These are phyloP conservation scores for Takifugu bimaculatus DNA, from an alignment of 2,113 vertebrate genomes.

Conservation along the genomic window DNA sequence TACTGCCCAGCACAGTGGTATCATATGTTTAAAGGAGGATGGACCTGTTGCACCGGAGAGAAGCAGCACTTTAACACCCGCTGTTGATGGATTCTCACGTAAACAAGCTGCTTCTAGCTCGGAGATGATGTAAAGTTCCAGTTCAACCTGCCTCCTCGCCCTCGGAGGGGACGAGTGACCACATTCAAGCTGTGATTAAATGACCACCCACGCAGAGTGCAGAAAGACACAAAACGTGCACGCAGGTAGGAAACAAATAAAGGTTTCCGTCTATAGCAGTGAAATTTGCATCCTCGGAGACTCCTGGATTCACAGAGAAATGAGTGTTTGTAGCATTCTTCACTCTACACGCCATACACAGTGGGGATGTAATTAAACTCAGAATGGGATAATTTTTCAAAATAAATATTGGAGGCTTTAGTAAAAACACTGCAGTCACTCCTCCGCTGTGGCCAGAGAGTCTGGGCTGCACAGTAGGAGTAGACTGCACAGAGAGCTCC, in stretches of 20 bases:
- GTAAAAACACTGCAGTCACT: background rate
- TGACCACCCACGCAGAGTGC: constrained; percentile 44
- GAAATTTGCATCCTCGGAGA: background rate
- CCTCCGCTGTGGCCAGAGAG: no score
- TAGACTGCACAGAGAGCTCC: background rate
- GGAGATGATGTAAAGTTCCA: constrained; percentile 37
- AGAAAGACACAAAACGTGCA: constrained; percentile 13
- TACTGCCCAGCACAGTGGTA: background rate
- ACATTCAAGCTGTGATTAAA: constrained; percentile 46
- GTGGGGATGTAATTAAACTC: background rate
- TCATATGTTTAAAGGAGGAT: constrained; percentile 22
- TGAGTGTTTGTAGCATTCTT: background rate
- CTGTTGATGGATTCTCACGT: constrained; percentile 47
- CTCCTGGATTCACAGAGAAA: background rate
- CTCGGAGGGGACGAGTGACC: constrained; percentile 38
- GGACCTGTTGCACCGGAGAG: constrained; percentile 11
- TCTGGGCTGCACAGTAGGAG: background rate
- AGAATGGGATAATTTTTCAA: background rate
- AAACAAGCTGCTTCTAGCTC: constrained; percentile 40
- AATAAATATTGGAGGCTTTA: background rate
- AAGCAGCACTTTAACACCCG: constrained; percentile 28
- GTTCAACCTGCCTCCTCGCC: constrained; percentile 43
- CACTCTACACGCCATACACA: background rate
- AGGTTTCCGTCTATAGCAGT: background rate
- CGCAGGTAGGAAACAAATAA: constrained; percentile 20